phyloP scores from a whole-genome alignment of 1,140 invertebrate genomes.

The Drosophila bifasciata region DNA sequence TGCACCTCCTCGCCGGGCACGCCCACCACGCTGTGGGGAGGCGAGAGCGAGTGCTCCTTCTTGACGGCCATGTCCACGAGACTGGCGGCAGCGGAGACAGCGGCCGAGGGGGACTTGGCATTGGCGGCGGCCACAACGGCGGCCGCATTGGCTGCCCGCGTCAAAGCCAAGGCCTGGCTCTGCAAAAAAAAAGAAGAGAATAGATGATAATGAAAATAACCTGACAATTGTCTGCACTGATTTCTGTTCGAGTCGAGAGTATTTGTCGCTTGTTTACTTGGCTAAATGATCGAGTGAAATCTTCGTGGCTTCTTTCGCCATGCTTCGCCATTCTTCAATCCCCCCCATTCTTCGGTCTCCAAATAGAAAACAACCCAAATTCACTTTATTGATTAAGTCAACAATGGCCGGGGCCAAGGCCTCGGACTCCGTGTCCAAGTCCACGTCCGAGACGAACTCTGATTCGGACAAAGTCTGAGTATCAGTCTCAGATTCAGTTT shows the following conservation, averaged over 20 bases:
- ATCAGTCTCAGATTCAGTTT: slow-evolving; percentile 1
- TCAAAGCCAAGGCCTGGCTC: slow-evolving; percentile 82
- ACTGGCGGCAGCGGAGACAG: slow-evolving; percentile 42
- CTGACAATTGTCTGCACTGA: slow-evolving; percentile 1
- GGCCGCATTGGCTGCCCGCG: slow-evolving; percentile 74
- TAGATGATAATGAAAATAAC: slow-evolving; percentile 20
- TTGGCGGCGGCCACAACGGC: slow-evolving; percentile 75
- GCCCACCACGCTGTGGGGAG: slow-evolving; percentile 48
- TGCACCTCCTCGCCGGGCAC: slow-evolving; percentile 53
- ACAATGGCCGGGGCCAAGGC: slow-evolving; percentile 46
- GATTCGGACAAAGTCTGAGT: slow-evolving; percentile 25
- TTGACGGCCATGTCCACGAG: slow-evolving; percentile 75
- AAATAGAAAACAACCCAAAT: slow-evolving; percentile 79
- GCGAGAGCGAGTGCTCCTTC: slow-evolving; percentile 78
- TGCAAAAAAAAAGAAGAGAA: slow-evolving; percentile 36
- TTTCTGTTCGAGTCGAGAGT: slow-evolving; percentile 11
- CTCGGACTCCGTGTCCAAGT: no score
- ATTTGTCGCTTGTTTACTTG: slow-evolving; percentile 57
- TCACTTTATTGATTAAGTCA: slow-evolving; percentile 80
- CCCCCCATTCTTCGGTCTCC: slow-evolving; percentile 18
- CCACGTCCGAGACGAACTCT: slow-evolving; percentile 3
- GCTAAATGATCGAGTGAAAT: slow-evolving; percentile 70
- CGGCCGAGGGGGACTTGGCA: slow-evolving; percentile 67
- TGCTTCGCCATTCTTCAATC: no score
- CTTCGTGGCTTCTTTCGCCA: slow-evolving; percentile 37